These are phyloP conservation scores for Astreopora myriophthalma DNA, from an alignment of 64 coral and sea anemone species.

Conservation along the genomic window DNA sequence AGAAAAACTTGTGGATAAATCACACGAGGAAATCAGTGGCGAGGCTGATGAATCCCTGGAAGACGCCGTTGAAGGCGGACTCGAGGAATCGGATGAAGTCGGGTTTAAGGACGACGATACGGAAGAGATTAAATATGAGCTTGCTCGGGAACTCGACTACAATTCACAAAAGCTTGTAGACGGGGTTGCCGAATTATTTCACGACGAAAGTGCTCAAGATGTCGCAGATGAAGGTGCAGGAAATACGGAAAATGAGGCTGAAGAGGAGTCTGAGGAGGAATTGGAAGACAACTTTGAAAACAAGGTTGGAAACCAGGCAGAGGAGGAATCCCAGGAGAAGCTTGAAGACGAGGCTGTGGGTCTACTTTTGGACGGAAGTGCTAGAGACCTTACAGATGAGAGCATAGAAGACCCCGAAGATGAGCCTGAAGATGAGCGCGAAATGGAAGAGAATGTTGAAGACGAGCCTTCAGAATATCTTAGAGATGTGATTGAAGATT, in stretches of 20 bases:
- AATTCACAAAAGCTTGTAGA: background rate
- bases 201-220: background rate
- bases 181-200: background rate
- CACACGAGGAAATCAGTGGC: too few relatives aligned
- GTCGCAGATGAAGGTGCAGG: background rate
- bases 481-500: background rate
- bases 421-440: background rate
- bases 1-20: too few relatives aligned
- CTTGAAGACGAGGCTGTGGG: background rate
- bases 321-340: background rate
- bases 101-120: background rate
- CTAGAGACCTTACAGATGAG: background rate
- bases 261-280: background rate
- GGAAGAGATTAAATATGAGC: background rate
- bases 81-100: too few relatives aligned
- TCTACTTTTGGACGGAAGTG: background rate
- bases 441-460: background rate
- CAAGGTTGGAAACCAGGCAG: background rate
- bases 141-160: background rate
- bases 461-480: background rate
- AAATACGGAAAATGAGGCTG: background rate
- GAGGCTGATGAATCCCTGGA: too few relatives aligned
- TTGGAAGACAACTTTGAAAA: background rate
- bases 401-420: too few relatives aligned
- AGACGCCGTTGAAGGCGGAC: too few relatives aligned